phyloP scores from a whole-genome alignment of 1,140 invertebrate genomes.

The Matsumurasca onukii region DNA sequence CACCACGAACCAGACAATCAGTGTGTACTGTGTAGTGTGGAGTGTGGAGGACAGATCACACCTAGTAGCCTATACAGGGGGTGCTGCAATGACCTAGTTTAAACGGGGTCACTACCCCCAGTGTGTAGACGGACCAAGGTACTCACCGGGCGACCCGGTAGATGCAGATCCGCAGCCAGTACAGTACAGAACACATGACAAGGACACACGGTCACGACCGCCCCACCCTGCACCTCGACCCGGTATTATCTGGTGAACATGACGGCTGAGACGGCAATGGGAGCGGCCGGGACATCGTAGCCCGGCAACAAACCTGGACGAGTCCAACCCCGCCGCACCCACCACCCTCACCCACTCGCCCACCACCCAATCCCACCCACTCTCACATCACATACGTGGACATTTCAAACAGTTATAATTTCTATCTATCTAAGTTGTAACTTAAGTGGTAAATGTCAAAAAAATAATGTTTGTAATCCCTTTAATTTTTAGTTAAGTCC shows the following conservation, averaged over 20 bases:
- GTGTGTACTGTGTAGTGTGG: too few relatives aligned
- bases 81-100: conserved; percentile 10
- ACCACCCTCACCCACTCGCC: conserved; percentile 8
- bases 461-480: too few relatives aligned
- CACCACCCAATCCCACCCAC: not conserved
- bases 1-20: too few relatives aligned
- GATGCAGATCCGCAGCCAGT: not conserved
- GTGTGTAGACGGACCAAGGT: too few relatives aligned
- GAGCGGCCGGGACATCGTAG: conserved; percentile 13
- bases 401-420: not conserved
- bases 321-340: conserved; percentile 19
- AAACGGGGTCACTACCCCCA: not conserved
- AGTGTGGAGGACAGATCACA: too few relatives aligned
- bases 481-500: too few relatives aligned
- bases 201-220: not conserved
- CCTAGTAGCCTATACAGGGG: too few relatives aligned
- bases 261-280: conserved; percentile 3
- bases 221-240: conserved; percentile 2
- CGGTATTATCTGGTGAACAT: conserved; percentile 25
- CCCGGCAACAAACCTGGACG: conserved; percentile 15
- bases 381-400: not conserved
- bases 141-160: too few relatives aligned
- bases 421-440: not conserved
- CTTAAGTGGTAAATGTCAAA: too few relatives aligned
- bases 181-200: not conserved